Conservation (phyloP, 2,113 vertebrate genomes). For the Empidonax alnorum region DNA sequence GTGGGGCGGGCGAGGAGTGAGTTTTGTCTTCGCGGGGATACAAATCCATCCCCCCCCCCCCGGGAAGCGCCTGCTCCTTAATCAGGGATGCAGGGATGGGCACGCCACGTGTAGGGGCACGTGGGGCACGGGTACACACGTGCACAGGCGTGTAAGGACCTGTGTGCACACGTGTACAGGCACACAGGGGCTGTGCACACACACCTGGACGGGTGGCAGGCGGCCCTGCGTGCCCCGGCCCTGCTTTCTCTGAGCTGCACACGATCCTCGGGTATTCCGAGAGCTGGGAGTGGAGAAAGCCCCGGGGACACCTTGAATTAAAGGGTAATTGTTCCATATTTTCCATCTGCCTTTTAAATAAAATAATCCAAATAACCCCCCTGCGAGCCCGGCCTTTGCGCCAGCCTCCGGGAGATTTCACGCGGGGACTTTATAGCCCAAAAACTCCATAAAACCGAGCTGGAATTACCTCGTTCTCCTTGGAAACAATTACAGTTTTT, state of each 20-base stretch:
- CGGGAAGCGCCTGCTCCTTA: background rate
- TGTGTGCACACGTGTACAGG: too few species aligned
- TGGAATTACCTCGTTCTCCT: slow-evolving; percentile 12
- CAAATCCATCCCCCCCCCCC: background rate
- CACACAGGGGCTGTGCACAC: background rate
- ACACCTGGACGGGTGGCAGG: background rate
- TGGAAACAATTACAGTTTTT: slow-evolving; percentile 40
- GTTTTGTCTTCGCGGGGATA: background rate
- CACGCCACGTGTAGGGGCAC: background rate
- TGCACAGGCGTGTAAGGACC: background rate
- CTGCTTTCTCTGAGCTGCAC: background rate
- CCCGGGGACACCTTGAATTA: background rate
- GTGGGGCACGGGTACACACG: accelerated
- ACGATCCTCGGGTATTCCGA: background rate
- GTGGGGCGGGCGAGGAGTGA: background rate
- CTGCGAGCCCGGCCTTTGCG: background rate
- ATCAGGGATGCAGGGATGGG: background rate
- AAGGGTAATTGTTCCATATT: background rate
- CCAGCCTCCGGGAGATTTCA: background rate
- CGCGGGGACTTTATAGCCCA: background rate
- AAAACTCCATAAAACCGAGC: slow-evolving; percentile 12
- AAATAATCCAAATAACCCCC: background rate
- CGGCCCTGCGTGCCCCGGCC: background rate
- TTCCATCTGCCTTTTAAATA: background rate
- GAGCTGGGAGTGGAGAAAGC: background rate